These are phyloP conservation scores for Austrolebias charrua DNA, from an alignment of 2,797 vertebrate species.

Conservation along the genomic window DNA sequence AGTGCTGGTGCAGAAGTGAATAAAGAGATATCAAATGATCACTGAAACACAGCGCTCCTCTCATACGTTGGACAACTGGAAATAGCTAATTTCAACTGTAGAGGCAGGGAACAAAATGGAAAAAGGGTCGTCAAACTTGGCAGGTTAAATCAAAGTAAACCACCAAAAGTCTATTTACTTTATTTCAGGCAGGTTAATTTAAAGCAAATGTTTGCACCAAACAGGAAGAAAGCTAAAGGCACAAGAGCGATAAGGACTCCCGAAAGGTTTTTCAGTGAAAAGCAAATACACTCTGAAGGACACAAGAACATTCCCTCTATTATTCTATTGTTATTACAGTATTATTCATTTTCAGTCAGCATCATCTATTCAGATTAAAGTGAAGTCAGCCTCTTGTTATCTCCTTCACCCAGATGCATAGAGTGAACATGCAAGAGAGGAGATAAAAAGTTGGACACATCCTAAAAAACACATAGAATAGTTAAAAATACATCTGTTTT, in stretches of 20 bases:
- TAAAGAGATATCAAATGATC: conserved; percentile 24
- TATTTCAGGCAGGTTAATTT: conserved; percentile 68
- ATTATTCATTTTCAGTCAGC: conserved; percentile 37
- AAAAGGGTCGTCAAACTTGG: conserved; percentile 19
- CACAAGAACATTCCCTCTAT: conserved; percentile 21
- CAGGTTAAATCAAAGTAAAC: conserved; percentile 6
- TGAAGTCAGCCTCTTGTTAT: conserved; percentile 38
- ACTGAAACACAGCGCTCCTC: conserved; percentile 10
- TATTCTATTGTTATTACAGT: background rate
- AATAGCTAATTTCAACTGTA: conserved; percentile 14
- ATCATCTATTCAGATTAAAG: conserved; percentile 20
- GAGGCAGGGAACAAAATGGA: background rate
- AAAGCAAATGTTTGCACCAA: conserved; percentile 70
- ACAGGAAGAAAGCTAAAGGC: conserved; percentile 41
- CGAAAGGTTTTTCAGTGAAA: conserved; percentile 55
- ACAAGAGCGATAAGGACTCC: conserved; percentile 47
- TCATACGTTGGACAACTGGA: conserved; percentile 26
- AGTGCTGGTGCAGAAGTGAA: conserved; percentile 16
- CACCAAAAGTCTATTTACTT: conserved; percentile 29
- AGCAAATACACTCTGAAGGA: conserved; percentile 73
- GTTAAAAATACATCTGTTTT: background rate
- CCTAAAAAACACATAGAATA: background rate
- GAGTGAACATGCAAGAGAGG: conserved; percentile 9
- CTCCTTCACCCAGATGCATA: conserved; percentile 26
- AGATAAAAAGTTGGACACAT: conserved; percentile 14